Evolutionary conservation across 2,888 invertebrate genomes (phyloP), one percentile per base, ranked within the genome.

Genomic region (Neelides folsomi): DNA sequence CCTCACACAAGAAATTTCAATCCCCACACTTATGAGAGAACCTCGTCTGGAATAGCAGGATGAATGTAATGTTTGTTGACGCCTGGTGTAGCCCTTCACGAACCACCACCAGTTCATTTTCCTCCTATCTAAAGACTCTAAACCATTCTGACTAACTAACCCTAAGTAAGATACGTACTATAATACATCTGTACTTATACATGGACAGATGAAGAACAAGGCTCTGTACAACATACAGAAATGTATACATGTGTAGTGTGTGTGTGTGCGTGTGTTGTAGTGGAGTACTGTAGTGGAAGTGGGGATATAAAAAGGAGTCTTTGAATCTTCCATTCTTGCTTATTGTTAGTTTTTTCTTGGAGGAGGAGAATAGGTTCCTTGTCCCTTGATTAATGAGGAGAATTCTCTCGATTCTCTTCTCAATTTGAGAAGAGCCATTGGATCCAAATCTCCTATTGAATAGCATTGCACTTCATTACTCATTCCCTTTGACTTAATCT

Each of bases 361-460:
- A 27, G 19, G 34, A 15, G 19, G 45, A 18, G 34, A 27, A 27
- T 27, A 27, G 27, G 27, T 27, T 27, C 27, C 27, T 27, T 27
- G 27, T 27, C 27, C 27, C 27, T 27, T 27, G 27, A 27, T n/a
- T n/a, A 15, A 27, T n/a, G 27, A 45, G 45, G 19, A 15, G 12
- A 9, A 12, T 20, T 45, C 15, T 45, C 34, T 19, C 27, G 20
- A 13, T 35, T 13, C 45, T 45, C 34, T 27, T 35, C 27, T 45
- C 42, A 20, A 16, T 42, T 20, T 45, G 27, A 13, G 20, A 18
- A 13, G 27, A 18, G 27, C 45, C 20, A 13, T 45, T 35, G 7
- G 42, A n/a, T 42, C n/a, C 42, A 15, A n/a, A n/a, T 27, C 45
- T 27, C 45, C 6, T 13, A 49, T 49, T 49, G 49, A 49, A 38